Evolutionary conservation across 2,113 vertebrate species (phyloP).

Genomic region (Urocynchramus pylzowi): DNA sequence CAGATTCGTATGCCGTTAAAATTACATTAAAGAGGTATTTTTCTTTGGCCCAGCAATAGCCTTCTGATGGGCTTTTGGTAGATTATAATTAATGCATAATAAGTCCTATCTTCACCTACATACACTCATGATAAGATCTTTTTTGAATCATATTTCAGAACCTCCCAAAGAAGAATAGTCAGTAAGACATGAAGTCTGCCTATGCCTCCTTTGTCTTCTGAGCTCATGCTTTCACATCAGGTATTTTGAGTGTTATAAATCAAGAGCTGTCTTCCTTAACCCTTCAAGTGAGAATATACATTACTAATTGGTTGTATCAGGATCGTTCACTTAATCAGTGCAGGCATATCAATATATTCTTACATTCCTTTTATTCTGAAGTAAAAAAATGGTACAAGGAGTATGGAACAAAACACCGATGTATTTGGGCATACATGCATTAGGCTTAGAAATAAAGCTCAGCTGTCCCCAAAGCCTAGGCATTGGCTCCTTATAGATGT

Average conservation of each 20-base stretch:
- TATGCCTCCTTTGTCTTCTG: not conserved
- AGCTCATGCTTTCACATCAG: not conserved
- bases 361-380: not conserved
- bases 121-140: not conserved
- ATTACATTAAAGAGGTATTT: not conserved
- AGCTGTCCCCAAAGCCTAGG: not conserved
- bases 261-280: not conserved
- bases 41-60: not conserved
- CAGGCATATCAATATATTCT: not conserved
- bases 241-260: not conserved
- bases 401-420: not conserved
- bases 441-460: not conserved
- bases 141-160: not conserved
- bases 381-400: not conserved
- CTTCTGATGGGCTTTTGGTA: not conserved
- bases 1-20: not conserved
- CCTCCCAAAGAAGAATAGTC: not conserved
- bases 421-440: fast-evolving
- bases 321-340: not conserved
- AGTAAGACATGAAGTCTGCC: not conserved
- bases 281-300: not conserved
- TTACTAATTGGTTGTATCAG: not conserved
- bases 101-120: not conserved
- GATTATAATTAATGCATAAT: not conserved
- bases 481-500: not conserved